Evolutionary conservation across 2,888 invertebrate genomes (phyloP).

Genomic region (Noctua pronuba): DNA sequence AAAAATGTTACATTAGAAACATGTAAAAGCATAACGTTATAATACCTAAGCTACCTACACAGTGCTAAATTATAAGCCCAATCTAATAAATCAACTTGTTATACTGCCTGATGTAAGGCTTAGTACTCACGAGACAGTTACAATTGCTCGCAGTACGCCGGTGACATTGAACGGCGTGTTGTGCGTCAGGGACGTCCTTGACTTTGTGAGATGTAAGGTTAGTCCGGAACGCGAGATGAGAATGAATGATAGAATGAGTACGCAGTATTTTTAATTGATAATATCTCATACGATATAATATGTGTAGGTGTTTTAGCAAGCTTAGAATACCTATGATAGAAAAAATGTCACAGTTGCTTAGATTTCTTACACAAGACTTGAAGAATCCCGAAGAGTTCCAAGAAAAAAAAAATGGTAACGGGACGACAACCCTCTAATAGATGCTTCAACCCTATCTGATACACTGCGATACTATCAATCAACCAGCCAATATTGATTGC

Average conservation of each 20-base stretch:
- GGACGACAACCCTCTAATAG: background rate
- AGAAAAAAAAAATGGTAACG: background rate
- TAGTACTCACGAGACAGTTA: constrained; percentile 14
- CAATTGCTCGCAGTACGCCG: constrained; percentile 20
- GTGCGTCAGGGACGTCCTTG: background rate
- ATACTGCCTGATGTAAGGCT: constrained; percentile 10
- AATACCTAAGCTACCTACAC: too few species aligned
- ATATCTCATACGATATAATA: background rate
- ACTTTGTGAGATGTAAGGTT: constrained; percentile 13
- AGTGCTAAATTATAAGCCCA: background rate
- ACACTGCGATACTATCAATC: background rate
- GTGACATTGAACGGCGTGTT: background rate
- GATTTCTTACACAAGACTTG: background rate
- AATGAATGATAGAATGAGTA: background rate
- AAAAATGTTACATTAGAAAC: too few species aligned
- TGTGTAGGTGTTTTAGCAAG: background rate
- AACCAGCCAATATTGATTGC: background rate
- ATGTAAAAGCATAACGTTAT: too few species aligned
- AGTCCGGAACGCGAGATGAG: background rate
- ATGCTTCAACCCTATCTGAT: background rate
- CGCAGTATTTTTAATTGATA: background rate
- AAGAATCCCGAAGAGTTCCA: background rate
- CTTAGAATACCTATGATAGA: background rate
- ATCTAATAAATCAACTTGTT: constrained; percentile 17
- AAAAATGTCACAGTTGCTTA: background rate